Evolutionary conservation across 2,888 invertebrate genomes (phyloP).

Genomic region (Protonemura montana): DNA sequence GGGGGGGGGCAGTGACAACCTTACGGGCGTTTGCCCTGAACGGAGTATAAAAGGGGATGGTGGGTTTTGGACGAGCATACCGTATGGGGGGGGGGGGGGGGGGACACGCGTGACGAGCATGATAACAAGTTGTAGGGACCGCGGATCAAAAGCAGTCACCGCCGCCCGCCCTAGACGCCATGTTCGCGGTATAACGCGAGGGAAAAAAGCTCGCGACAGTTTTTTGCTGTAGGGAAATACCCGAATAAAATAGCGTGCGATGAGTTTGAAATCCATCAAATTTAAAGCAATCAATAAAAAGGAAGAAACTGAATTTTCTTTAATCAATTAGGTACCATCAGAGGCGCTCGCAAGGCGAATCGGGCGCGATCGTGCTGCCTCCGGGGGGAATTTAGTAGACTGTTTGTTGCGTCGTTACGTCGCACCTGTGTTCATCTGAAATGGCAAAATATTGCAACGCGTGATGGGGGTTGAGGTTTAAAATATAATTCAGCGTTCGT

Average conservation of each 20-base stretch:
- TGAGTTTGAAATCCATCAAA: constrained; percentile 36
- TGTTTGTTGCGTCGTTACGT: no score
- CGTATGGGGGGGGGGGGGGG: constrained; percentile 1
- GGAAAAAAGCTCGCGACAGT: neutral
- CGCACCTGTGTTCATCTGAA: no score
- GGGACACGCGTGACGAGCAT: constrained; percentile 44
- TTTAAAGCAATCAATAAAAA: constrained; percentile 31
- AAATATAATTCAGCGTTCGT: neutral
- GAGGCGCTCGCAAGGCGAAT: neutral
- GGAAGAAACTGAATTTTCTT: constrained; percentile 26
- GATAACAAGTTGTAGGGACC: constrained; percentile 43
- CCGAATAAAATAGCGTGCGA: constrained; percentile 33
- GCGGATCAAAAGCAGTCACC: constrained; percentile 37
- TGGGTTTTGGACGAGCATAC: neutral
- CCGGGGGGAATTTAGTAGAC: no score
- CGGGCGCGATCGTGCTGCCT: neutral
- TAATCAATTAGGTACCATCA: neutral
- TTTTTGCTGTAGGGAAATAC: constrained; percentile 16
- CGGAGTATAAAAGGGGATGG: neutral
- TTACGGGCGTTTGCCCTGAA: neutral
- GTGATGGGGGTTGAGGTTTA: no score
- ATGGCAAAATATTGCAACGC: no score
- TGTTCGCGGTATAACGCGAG: constrained; percentile 4
- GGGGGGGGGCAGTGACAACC: neutral
- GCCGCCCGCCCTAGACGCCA: constrained; percentile 22